These are phyloP conservation scores for Crotalus horridus DNA, from an alignment of 2,113 vertebrate genomes.

Conservation along the genomic window DNA sequence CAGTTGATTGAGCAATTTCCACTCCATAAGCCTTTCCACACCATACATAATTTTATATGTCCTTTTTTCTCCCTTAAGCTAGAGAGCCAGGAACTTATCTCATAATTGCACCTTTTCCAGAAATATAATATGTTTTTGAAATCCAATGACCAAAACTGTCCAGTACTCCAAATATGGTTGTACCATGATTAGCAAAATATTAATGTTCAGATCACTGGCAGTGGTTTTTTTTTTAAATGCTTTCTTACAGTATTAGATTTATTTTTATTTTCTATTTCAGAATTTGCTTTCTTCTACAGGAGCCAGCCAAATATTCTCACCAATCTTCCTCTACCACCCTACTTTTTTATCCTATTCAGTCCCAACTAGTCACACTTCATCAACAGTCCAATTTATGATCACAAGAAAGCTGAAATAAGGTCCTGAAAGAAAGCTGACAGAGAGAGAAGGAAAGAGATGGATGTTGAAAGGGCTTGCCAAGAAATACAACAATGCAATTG, in stretches of 20 bases:
- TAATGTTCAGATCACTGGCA: background rate
- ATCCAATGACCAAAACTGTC: background rate
- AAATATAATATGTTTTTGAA: background rate
- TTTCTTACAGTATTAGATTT: background rate
- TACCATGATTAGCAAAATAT: background rate
- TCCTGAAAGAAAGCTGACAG: constrained; percentile 35
- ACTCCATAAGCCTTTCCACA: background rate
- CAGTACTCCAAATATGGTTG: background rate
- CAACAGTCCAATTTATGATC: background rate
- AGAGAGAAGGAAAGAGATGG: constrained; percentile 18
- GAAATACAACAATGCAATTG: constrained; percentile 32
- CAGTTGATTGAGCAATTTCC: background rate
- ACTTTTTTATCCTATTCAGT: background rate
- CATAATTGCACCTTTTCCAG: background rate
- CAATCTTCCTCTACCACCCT: background rate
- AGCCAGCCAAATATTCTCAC: background rate
- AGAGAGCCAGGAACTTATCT: background rate
- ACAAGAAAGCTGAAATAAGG: constrained; percentile 21
- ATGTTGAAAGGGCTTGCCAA: constrained; percentile 39
- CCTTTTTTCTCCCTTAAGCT: background rate
- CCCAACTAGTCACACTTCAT: background rate
- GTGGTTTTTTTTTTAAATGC: background rate
- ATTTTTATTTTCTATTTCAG: background rate
- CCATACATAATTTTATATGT: background rate
- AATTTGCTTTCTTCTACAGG: background rate